Evolutionary conservation across 2,797 vertebrate genomes (phyloP), one percentile per base, ranked within the genome.

Genomic region (Luscinia megarhynchos): DNA sequence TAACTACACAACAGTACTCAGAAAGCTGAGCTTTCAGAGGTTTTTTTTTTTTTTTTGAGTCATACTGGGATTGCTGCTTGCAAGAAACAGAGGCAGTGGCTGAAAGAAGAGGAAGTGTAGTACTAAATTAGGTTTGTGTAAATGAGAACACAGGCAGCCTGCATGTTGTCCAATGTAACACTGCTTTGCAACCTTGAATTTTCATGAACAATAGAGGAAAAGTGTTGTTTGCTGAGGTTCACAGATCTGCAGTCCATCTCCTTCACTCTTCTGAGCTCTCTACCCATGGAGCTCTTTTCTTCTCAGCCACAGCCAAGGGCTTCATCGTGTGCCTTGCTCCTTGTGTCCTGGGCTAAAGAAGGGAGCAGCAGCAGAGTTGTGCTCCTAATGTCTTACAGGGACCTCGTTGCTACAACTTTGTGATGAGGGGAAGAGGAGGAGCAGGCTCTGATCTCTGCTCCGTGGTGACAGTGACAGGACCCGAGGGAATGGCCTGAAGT

Each of bases 1-100:
- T 93, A 59, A 59, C 50, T 85, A 9, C 53, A 81, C 67, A 85
- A 41, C 36, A 74, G 30, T 54, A 41, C 36, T 59, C n/a, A 82
- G 75, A 92, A 91, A 89, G 62, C 69, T 93, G 80, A 83, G 62
- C 58, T 91, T 90, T 93, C 57, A 86, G 61, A 57, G 38, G 9
- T 10, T 17, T 87, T 82, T 66, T 10, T 17, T 87, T 82, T 66
- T 53, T 53, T 80, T 51, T n/a, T 75, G 23, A 70, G 38, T 80
- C 55, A 2, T 75, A 24, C 14, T 79, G 64, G 46, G 46, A 55
- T 68, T 80, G 54, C 75, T 90, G 50, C 77, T 78, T 90, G 24
- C 40, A 79, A 90, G 51, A 50, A 89, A 45, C 15, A 34, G 48
- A 84, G 26, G 10, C 46, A 75, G 12, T 66, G 36, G 24, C 86